These are phyloP conservation scores for Strigops habroptila DNA, from an alignment of 2,113 vertebrate genomes.

Conservation along the genomic window DNA sequence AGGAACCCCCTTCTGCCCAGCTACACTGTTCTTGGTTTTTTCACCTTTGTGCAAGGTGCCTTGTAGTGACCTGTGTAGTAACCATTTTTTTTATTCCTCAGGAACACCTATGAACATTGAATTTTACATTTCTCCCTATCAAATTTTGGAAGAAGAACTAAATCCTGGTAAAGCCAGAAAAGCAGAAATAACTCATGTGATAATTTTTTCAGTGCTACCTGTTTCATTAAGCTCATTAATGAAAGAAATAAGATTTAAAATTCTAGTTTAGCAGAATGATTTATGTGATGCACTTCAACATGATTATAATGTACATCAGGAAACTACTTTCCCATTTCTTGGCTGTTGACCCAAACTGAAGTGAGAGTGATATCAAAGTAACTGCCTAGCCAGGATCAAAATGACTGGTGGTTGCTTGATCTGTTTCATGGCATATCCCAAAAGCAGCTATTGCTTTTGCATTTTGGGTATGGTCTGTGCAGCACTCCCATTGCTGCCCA, in stretches of 20 bases:
- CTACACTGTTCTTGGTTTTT: neutral
- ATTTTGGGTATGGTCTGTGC: neutral
- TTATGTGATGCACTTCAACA: neutral
- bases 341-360: neutral
- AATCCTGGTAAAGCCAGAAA: slow-evolving; percentile 64
- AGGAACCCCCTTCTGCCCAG: neutral
- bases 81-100: slow-evolving; percentile 14
- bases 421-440: neutral
- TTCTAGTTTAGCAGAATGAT: neutral
- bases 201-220: neutral
- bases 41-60: neutral
- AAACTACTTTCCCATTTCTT: neutral
- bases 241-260: neutral
- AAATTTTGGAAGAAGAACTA: slow-evolving; percentile 57
- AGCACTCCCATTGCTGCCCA: neutral
- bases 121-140: slow-evolving; percentile 75
- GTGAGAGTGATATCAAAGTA: neutral
- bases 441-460: neutral
- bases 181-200: neutral
- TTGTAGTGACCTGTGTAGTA: neutral
- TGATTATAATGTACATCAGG: neutral
- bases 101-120: slow-evolving; percentile 75
- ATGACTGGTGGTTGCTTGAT: neutral
- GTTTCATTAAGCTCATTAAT: neutral
- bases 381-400: neutral